Base-by-base conservation (phyloP, 1,140 invertebrate species). In the Charaxes varanes region DNA sequence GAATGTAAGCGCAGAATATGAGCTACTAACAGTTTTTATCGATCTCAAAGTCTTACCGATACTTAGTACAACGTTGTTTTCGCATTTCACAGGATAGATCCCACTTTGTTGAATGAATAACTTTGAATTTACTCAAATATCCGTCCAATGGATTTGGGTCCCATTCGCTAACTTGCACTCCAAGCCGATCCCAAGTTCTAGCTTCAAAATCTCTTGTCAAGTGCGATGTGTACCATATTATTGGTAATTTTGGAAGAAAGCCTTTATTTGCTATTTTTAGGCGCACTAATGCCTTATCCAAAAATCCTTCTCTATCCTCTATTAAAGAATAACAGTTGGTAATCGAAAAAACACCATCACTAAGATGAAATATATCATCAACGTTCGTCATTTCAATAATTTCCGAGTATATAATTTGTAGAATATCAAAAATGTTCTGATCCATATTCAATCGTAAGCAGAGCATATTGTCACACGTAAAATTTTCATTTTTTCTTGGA, bases 71-170 rank as follows among this genome's bases (percentile, higher is more conserved):
- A 85, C 89, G 41, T 85, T 88, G 2, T 82, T 85, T 86, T 7
- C 87, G 88, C 51, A 88, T 90, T 0, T 90, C 89, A 48, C 91
- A 92, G 24, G 92, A 90, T 22, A 93, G 68, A 58, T 91, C 90
- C 90, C 89, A 91, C n/a, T 87, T 88, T 38, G 90, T 89, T 1
- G 90, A 89, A 62, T 92, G 90, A 8, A 92, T 90, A 1, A 90
- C 86, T n/a, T 86, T 85, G 56, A 88, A 92, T 6, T 87, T 88
- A 37, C 87, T 87, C 21, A 71, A 54, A 28, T 40, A 62, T 4
- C 52, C 21, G 5, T 61, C 50, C 2, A 45, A 41, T 1, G 38
- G 62, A 24, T 87, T 87, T 0, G 79, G 62, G 0, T 52, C 87
- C 86, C 1, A 86, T 56, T 87, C 88, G 86, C 14, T 77, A 68